A percentile compares a stretch with the other conserved stretches of the same genome.
Conservation (phyloP, 2,113 vertebrate genomes). For the Orientallactaga bullata region DNA sequence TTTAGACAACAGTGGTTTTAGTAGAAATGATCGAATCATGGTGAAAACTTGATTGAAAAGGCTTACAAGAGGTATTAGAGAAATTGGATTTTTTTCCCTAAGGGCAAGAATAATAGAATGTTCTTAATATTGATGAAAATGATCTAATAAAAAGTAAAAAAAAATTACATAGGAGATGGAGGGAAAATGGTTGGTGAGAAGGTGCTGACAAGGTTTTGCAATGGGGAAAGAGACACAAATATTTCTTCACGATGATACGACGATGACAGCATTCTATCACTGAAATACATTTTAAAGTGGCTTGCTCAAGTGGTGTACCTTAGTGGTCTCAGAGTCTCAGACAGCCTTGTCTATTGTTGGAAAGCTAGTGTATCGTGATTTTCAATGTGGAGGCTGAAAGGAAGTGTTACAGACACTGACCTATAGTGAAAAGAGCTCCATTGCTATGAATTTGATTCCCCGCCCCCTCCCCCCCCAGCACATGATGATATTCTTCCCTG, state of each 20-base stretch:
- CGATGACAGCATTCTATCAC: neutral
- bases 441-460: neutral
- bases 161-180: neutral
- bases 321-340: constrained; percentile 1
- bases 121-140: neutral
- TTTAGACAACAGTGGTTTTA: constrained; percentile 19
- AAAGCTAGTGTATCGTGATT: neutral
- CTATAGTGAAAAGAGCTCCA: neutral
- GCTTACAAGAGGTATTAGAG: neutral
- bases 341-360: neutral
- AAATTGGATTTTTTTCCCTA: neutral
- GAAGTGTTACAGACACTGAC: constrained; percentile 25
- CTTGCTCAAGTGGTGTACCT: neutral
- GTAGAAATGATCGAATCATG: neutral
- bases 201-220: constrained; percentile 11
- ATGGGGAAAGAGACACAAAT: neutral
- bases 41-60: neutral
- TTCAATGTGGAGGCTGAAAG: constrained; percentile 2
- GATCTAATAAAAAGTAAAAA: neutral
- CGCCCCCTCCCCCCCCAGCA: neutral
- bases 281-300: constrained; percentile 40
- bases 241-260: neutral
- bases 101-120: neutral
- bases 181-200: neutral
- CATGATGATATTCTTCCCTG: neutral